Conservation (phyloP, 1,140 invertebrate species). For the Aphelinus atriplicis region DNA sequence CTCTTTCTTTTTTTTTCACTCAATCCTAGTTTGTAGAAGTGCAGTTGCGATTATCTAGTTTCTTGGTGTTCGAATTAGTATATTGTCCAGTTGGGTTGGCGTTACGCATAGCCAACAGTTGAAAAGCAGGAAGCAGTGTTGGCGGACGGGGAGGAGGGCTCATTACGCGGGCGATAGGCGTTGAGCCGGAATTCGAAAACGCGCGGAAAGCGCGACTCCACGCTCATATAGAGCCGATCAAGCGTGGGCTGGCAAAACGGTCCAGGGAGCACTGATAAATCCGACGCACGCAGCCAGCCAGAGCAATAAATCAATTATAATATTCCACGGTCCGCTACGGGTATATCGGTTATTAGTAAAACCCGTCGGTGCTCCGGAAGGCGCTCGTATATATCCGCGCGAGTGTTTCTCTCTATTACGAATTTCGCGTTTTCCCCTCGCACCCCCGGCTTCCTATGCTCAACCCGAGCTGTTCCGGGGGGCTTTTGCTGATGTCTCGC, state of each 20-base stretch:
- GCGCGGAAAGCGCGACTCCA: slow-evolving; percentile 33
- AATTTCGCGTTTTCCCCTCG: slow-evolving; percentile 57
- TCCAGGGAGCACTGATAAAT: slow-evolving; percentile 59
- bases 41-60: too few relatives aligned
- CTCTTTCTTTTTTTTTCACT: too few relatives aligned
- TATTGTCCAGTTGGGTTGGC: too few relatives aligned
- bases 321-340: slow-evolving; percentile 64
- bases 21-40: too few relatives aligned
- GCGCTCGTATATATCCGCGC: slow-evolving; percentile 59
- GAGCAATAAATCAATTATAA: slow-evolving; percentile 65
- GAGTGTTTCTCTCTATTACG: slow-evolving; percentile 61
- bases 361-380: slow-evolving; percentile 61
- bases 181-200: slow-evolving; percentile 2
- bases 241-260: slow-evolving; percentile 52
- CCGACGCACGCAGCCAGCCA: slow-evolving; percentile 25
- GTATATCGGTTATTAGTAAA: slow-evolving; percentile 65
- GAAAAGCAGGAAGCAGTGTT: too few relatives aligned
- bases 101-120: too few relatives aligned
- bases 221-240: slow-evolving; percentile 48
- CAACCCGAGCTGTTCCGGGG: background rate
- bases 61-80: too few relatives aligned
- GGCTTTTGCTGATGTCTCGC: slow-evolving; percentile 12
- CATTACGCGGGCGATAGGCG: too few relatives aligned
- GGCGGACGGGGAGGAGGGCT: too few relatives aligned
- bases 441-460: background rate